These are phyloP conservation scores for Lasaia peninsularis DNA, from an alignment of 1,140 invertebrate species.

Conservation along the genomic window DNA sequence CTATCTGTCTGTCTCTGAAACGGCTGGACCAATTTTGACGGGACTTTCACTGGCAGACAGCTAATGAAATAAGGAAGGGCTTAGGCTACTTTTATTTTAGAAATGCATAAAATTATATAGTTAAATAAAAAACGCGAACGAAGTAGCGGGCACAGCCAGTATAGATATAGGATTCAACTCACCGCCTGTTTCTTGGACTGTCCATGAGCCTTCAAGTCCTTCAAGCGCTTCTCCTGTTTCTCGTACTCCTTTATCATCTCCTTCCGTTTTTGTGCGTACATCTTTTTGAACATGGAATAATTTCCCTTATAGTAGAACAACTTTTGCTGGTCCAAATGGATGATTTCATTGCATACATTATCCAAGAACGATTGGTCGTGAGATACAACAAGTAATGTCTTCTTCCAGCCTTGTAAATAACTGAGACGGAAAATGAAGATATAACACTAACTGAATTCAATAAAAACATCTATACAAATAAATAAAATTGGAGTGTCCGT, in stretches of 20 bases:
- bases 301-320: slow-evolving; percentile 99
- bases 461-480: background rate
- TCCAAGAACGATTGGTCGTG: slow-evolving; percentile 99
- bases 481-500: no score
- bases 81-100: no score
- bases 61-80: no score
- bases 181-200: slow-evolving; percentile 96
- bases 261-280: slow-evolving; percentile 96
- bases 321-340: slow-evolving; percentile 97
- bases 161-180: slow-evolving; percentile 42
- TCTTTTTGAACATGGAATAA: slow-evolving; percentile 99
- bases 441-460: background rate
- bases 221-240: slow-evolving; percentile 97
- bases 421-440: slow-evolving; percentile 50
- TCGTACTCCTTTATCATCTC: slow-evolving; percentile 98
- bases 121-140: slow-evolving; percentile 1
- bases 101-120: background rate
- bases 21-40: no score
- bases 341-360: slow-evolving; percentile 99
- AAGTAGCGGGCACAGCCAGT: slow-evolving; percentile 13
- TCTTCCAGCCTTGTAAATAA: slow-evolving; percentile 98
- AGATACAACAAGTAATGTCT: slow-evolving; percentile 97
- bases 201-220: slow-evolving; percentile 95
- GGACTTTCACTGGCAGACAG: no score
- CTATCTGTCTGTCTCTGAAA: no score